phyloP scores from a whole-genome alignment of 2,888 invertebrate species.

The Hyalella azteca region DNA sequence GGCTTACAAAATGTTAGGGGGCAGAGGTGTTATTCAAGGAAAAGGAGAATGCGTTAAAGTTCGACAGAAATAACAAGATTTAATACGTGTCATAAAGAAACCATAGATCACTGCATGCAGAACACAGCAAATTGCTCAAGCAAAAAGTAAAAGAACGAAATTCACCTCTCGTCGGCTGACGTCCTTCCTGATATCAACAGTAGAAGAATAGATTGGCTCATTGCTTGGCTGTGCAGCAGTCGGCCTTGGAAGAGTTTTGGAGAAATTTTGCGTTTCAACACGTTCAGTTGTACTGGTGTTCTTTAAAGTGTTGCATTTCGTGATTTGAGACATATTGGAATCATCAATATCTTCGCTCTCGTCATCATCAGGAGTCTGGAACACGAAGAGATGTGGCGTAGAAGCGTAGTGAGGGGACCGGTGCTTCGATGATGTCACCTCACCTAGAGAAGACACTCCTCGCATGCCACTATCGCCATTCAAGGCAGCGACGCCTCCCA shows the following conservation, averaged over 20 bases:
- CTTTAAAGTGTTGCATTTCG: constrained; percentile 24
- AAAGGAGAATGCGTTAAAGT: neutral
- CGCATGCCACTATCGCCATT: constrained; percentile 45
- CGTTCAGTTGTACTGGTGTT: neutral
- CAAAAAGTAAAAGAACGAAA: neutral
- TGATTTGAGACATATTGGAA: constrained; percentile 36
- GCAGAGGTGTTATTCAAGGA: neutral
- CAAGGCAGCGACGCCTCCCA: constrained; percentile 47
- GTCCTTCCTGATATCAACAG: constrained; percentile 56
- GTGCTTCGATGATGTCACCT: constrained; percentile 53
- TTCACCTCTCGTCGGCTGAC: constrained; percentile 35
- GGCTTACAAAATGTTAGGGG: too few species aligned
- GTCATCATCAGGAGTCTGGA: constrained; percentile 57
- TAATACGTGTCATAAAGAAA: too few species aligned
- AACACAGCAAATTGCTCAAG: neutral
- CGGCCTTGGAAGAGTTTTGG: constrained; percentile 38
- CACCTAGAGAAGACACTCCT: constrained; percentile 55
- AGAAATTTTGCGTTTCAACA: neutral
- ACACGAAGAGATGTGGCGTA: constrained; percentile 59
- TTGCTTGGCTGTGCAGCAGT: constrained; percentile 41
- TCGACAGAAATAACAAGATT: neutral
- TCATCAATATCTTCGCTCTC: constrained; percentile 35
- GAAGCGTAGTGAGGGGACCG: constrained; percentile 56
- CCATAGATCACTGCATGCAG: neutral
- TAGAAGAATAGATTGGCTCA: constrained; percentile 58